phyloP scores from a whole-genome alignment of 2,888 invertebrate genomes.

The Drosophila rellima region DNA sequence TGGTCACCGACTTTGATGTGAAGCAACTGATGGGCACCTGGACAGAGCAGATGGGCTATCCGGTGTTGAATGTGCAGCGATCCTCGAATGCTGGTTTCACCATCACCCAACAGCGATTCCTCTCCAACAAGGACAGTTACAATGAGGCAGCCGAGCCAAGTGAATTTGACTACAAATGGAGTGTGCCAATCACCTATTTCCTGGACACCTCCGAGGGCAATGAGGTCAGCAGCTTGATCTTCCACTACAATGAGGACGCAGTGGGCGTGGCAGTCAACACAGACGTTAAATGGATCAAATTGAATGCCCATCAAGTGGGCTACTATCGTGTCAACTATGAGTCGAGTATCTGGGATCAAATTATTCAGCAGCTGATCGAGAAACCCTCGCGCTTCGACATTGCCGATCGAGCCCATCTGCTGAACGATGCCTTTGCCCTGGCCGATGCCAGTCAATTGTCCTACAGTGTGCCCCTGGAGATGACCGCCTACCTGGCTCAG shows the following conservation, averaged over 20 bases:
- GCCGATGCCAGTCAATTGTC: constrained; percentile 90
- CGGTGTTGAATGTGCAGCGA: constrained; percentile 89
- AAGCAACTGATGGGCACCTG: constrained; percentile 92
- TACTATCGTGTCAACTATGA: constrained; percentile 95
- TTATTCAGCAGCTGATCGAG: constrained; percentile 81
- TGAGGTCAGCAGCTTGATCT: constrained; percentile 75
- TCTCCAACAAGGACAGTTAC: constrained; percentile 88
- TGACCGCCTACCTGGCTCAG: constrained; percentile 89
- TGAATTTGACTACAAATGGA: constrained; percentile 90
- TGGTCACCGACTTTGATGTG: constrained; percentile 86
- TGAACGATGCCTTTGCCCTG: constrained; percentile 93
- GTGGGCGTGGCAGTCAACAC: constrained; percentile 75
- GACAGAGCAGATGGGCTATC: constrained; percentile 95
- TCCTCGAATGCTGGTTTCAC: constrained; percentile 84
- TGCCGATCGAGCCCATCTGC: constrained; percentile 91
- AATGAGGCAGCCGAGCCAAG: constrained; percentile 85
- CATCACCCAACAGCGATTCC: constrained; percentile 91
- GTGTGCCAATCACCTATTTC: constrained; percentile 91
- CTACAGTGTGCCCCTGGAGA: constrained; percentile 89
- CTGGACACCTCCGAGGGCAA: constrained; percentile 86
- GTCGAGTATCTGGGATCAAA: constrained; percentile 88
- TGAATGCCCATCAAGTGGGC: constrained; percentile 93
- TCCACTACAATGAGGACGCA: constrained; percentile 54
- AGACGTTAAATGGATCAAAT: constrained; percentile 90
- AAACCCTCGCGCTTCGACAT: constrained; percentile 85